Conservation (phyloP, 2,797 vertebrate species). For the Thaleichthys pacificus region DNA sequence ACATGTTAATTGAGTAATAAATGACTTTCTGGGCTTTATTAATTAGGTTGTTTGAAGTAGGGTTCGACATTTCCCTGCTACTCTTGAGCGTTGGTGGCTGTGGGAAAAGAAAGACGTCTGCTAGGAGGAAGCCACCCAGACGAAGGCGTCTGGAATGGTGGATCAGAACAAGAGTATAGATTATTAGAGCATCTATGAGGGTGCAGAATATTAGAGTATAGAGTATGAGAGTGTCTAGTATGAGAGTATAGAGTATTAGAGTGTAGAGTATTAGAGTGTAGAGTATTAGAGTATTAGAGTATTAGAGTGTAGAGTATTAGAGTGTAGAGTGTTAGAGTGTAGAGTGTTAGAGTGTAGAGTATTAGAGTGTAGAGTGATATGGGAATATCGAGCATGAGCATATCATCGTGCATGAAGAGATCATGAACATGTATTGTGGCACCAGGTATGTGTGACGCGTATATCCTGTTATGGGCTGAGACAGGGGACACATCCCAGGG, state of each 20-base stretch:
- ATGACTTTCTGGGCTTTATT: constrained; percentile 50
- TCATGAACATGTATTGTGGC: constrained; percentile 49
- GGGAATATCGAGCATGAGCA: too few relatives aligned
- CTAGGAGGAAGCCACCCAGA: not conserved
- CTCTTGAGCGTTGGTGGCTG: constrained; percentile 22
- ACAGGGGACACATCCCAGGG: constrained; percentile 3
- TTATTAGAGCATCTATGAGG: constrained; percentile 32
- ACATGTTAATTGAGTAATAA: constrained; percentile 59
- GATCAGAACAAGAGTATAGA: constrained; percentile 47
- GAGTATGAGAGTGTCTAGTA: too few relatives aligned
- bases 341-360: too few relatives aligned
- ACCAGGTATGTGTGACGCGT: constrained; percentile 34
- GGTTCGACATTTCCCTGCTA: constrained; percentile 21
- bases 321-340: too few relatives aligned
- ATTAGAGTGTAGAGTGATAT: too few relatives aligned
- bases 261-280: too few relatives aligned
- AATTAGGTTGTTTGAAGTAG: constrained; percentile 48
- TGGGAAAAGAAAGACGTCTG: constrained; percentile 14
- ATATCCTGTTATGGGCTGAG: constrained; percentile 24
- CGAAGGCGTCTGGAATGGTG: constrained; percentile 40
- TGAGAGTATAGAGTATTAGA: too few relatives aligned
- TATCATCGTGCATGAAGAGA: constrained; percentile 6
- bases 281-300: constrained; percentile 43
- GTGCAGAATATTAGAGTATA: too few relatives aligned
- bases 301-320: constrained; percentile 11